Percentiles rank a stretch among this genome's conserved stretches.
These are phyloP conservation scores for Ceratothoa steindachneri DNA, from an alignment of 2,888 invertebrate genomes.

Conservation along the genomic window DNA sequence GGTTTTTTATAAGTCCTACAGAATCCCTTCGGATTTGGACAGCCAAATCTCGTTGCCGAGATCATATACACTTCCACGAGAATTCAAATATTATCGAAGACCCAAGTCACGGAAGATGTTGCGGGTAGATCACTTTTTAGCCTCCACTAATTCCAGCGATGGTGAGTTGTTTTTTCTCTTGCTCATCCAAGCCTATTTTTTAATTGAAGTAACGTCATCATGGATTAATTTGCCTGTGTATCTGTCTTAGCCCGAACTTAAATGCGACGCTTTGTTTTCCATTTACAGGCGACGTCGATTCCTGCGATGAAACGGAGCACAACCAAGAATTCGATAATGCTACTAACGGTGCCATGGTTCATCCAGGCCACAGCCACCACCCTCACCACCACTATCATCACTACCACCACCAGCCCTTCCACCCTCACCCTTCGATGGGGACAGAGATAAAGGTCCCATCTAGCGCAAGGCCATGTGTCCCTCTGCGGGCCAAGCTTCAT, in stretches of 20 bases:
- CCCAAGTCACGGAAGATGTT: constrained; percentile 59
- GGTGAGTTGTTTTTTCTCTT: constrained; percentile 57
- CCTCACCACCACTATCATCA: constrained; percentile 4
- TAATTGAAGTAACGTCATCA: too few relatives aligned
- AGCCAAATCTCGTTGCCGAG: constrained; percentile 73
- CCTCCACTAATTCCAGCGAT: constrained; percentile 80
- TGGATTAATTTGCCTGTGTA: too few relatives aligned
- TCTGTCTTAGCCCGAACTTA: too few relatives aligned
- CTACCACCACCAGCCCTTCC: constrained; percentile 4
- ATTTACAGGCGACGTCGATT: background rate
- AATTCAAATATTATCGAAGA: constrained; percentile 74
- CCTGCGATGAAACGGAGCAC: constrained; percentile 7
- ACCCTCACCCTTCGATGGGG: background rate
- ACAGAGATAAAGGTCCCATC: background rate
- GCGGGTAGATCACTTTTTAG: constrained; percentile 66
- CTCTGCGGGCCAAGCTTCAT: constrained; percentile 31
- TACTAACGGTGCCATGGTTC: background rate
- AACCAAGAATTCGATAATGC: background rate
- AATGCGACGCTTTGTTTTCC: too few relatives aligned
- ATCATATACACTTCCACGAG: constrained; percentile 77
- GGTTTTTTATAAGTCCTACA: constrained; percentile 56
- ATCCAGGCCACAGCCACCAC: background rate
- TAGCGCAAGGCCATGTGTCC: background rate
- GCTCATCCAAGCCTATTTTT: too few relatives aligned
- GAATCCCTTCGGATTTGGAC: constrained; percentile 68